Evolutionary conservation across 2,888 invertebrate species (phyloP).

Genomic region (Eumerus sabulonum): DNA sequence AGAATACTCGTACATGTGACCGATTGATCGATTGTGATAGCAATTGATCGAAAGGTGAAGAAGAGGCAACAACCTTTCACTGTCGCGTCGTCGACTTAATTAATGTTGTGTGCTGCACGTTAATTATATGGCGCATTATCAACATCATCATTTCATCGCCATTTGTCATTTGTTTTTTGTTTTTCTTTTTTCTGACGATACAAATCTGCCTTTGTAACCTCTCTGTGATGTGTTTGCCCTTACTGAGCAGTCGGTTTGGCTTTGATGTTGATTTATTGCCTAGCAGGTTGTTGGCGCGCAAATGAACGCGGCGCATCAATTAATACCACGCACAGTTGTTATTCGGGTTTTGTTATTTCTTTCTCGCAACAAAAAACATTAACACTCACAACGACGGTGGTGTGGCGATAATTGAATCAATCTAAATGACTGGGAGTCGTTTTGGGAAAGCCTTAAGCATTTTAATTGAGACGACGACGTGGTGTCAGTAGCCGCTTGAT

Average conservation of each 20-base stretch:
- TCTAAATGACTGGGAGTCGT: slow-evolving; percentile 36
- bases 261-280: slow-evolving; percentile 65
- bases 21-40: too few species aligned
- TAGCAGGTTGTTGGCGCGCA: slow-evolving; percentile 33
- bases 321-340: slow-evolving; percentile 39
- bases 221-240: slow-evolving; percentile 7
- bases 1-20: slow-evolving; percentile 6
- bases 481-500: too few species aligned
- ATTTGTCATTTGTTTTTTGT: too few species aligned
- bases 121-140: slow-evolving; percentile 55
- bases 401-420: slow-evolving; percentile 54
- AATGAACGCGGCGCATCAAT: slow-evolving; percentile 46
- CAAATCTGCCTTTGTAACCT: slow-evolving; percentile 49
- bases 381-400: slow-evolving; percentile 18
- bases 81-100: slow-evolving; percentile 18
- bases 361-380: slow-evolving; percentile 7
- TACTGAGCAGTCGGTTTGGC: slow-evolving; percentile 38
- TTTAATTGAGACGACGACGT: slow-evolving; percentile 36
- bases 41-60: slow-evolving; percentile 35
- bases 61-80: slow-evolving; percentile 38
- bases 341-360: background rate
- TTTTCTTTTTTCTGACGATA: slow-evolving; percentile 23
- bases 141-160: slow-evolving; percentile 26
- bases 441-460: slow-evolving; percentile 18
- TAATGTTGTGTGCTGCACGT: slow-evolving; percentile 50